phyloP scores from a whole-genome alignment of 2,797 vertebrate genomes.

The Sebastiscus tertius region DNA sequence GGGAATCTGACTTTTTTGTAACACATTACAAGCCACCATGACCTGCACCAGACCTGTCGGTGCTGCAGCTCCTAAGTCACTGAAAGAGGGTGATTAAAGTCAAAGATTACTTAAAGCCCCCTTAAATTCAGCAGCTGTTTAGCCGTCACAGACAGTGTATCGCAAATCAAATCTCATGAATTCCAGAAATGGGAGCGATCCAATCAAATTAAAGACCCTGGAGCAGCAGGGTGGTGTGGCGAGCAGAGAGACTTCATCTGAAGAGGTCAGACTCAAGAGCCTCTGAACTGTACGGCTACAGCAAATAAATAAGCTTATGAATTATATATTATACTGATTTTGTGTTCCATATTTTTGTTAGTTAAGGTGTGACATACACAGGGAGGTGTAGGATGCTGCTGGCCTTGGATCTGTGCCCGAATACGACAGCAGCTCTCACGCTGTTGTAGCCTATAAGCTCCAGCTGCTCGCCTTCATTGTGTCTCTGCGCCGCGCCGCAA shows the following conservation, averaged over 20 bases:
- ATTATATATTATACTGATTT: constrained; percentile 7
- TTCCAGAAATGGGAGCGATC: constrained; percentile 50
- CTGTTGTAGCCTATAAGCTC: constrained; percentile 61
- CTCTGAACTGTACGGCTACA: neutral
- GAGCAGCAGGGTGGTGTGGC: constrained; percentile 6
- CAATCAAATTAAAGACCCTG: constrained; percentile 40
- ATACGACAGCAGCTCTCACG: constrained; percentile 44
- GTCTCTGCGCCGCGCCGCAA: constrained; percentile 62
- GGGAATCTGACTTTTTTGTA: constrained; percentile 1
- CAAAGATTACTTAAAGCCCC: constrained; percentile 27
- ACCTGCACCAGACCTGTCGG: neutral
- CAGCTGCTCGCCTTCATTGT: constrained; percentile 74
- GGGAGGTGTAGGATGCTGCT: constrained; percentile 20
- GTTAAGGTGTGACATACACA: neutral
- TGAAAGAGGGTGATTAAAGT: constrained; percentile 19
- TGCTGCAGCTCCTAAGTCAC: neutral
- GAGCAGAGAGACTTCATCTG: neutral
- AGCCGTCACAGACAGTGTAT: constrained; percentile 9
- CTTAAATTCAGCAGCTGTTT: constrained; percentile 40
- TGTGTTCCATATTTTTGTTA: constrained; percentile 8
- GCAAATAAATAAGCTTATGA: neutral
- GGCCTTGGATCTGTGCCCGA: constrained; percentile 48
- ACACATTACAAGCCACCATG: neutral
- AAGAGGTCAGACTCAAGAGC: constrained; percentile 11
- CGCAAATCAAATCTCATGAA: constrained; percentile 44